Evolutionary conservation across 2,797 vertebrate genomes (phyloP), one percentile per base, ranked within the genome.

Genomic region (Poeciliopsis presidionis): DNA sequence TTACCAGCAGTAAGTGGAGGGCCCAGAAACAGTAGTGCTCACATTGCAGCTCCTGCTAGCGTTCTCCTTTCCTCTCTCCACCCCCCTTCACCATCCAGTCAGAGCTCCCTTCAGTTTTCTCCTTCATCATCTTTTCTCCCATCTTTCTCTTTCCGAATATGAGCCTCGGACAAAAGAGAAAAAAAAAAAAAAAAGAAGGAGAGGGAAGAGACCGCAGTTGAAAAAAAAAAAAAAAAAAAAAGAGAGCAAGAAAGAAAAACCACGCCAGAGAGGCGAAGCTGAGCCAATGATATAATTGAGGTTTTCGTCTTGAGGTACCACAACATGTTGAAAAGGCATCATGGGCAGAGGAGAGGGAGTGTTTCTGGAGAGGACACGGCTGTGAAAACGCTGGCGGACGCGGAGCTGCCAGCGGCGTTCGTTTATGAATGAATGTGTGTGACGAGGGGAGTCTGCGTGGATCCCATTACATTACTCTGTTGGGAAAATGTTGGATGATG

Each of bases 1-100:
- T 96, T 96, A 96, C 81, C 87, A 90, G 88, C 73, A 80, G 86
- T 92, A 91, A 93, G 94, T 81, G 88, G 87, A 91, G 85, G 77
- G 87, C 86, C 86, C 89, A 92, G 88, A 89, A 95, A 95, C 95
- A 94, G 93, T 94, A 93, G 95, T 91, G 86, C 93, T 95, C 93
- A 91, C 91, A 94, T 93, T 92, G 93, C 93, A 89, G 76, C 84
- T 86, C 85, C 81, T 63, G 74, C 83, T 72, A 41, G 30, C 51
- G 9, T 78, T 72, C 55, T 28, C 11, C 25, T 57, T 57, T 28
- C 55, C n/a, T 43, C 47, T 18, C 53, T 25, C 73, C 76, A 81
- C 84, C 85, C 90, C 84, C 83, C 80, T 77, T 57, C 74, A 82
- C 47, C 57, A 80, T 82, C 81, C 74, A 73, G 65, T 53, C 43